A percentile compares a stretch with the other conserved stretches of the same genome.
Evolutionary conservation across 30 jellyfish, hydroid and myxozoan species (phyloP).

Genomic region (Turritopsis rubra): DNA sequence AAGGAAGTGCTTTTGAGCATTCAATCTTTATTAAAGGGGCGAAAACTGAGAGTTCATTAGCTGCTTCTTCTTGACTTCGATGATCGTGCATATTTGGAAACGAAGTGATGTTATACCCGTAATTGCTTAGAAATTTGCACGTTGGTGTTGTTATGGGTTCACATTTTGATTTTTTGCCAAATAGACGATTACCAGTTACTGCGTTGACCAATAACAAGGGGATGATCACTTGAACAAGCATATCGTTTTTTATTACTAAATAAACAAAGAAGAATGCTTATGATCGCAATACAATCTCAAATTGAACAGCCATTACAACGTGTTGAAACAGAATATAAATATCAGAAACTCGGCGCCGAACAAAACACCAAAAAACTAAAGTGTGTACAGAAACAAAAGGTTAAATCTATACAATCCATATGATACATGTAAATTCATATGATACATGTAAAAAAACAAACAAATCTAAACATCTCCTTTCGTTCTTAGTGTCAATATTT

Average conservation of each 20-base stretch:
- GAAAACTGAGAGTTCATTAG: conserved; percentile 57
- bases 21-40: conserved; percentile 59
- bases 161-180: not conserved
- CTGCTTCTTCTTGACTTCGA: conserved; percentile 88
- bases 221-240: not conserved
- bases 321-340: no score
- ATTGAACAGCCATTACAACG: no score
- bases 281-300: not conserved
- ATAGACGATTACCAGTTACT: not conserved
- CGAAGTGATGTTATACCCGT: conserved; percentile 52
- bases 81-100: conserved; percentile 63
- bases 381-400: not conserved
- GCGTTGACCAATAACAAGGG: not conserved
- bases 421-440: not conserved
- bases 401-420: not conserved
- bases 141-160: not conserved
- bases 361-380: not conserved
- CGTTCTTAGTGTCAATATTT: not conserved
- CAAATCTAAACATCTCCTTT: not conserved
- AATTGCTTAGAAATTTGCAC: not conserved
- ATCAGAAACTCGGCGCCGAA: no score
- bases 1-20: conserved; percentile 59
- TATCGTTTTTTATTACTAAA: not conserved
- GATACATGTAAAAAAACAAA: not conserved
- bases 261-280: not conserved